A percentile compares a stretch with the other conserved stretches of the same genome.
These are phyloP conservation scores for Megaceryle torquata DNA, from an alignment of 2,113 vertebrate species.

Conservation along the genomic window DNA sequence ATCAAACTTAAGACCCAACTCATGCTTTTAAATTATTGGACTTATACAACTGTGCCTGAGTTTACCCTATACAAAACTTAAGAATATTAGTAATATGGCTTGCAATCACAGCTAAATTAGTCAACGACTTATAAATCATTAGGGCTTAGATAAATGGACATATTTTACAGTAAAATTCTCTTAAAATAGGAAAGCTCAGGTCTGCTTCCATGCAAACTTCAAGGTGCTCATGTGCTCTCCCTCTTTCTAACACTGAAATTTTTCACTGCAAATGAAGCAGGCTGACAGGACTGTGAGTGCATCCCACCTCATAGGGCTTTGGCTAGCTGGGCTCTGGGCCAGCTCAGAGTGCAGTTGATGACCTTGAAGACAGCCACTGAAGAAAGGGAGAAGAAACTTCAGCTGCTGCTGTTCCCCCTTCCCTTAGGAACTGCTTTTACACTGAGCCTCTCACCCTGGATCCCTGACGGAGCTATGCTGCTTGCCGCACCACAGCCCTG, in stretches of 20 bases:
- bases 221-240: not conserved
- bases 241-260: not conserved
- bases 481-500: not conserved
- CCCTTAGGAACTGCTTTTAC: not conserved
- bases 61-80: not conserved
- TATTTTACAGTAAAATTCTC: not conserved
- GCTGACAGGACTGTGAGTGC: not conserved
- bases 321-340: not conserved
- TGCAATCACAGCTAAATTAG: not conserved
- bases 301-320: not conserved
- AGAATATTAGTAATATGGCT: not conserved
- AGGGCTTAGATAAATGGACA: not conserved
- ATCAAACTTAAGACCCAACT: not conserved
- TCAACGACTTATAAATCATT: not conserved
- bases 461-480: not conserved
- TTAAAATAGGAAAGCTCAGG: not conserved
- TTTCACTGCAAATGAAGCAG: not conserved
- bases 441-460: not conserved
- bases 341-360: not conserved
- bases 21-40: not conserved
- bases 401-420: not conserved
- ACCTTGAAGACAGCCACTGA: not conserved
- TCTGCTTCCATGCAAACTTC: not conserved
- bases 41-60: not conserved
- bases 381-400: not conserved